These are phyloP conservation scores for Anseranas semipalmata DNA, from an alignment of 2,113 vertebrate genomes.

Conservation along the genomic window DNA sequence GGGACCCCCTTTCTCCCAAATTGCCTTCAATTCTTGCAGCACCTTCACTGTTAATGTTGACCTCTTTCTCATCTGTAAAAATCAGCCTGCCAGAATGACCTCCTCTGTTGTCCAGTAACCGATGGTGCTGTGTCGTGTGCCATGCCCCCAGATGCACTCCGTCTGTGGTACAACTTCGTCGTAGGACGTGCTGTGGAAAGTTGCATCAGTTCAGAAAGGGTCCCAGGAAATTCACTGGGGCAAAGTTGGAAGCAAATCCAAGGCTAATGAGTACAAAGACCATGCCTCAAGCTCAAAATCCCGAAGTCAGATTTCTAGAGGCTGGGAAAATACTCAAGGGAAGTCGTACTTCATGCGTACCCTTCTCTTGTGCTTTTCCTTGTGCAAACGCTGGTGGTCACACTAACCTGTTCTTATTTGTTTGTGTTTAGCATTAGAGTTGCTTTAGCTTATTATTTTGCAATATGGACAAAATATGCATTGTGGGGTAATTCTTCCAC, in stretches of 20 bases:
- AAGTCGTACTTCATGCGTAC: not conserved
- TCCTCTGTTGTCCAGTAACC: too few relatives aligned
- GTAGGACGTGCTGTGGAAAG: accelerated
- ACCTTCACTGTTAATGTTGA: not conserved
- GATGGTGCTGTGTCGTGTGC: not conserved
- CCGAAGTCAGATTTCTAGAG: not conserved
- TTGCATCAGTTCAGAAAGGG: not conserved
- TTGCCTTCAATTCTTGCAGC: not conserved
- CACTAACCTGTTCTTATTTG: not conserved
- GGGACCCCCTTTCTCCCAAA: not conserved
- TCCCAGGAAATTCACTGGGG: not conserved
- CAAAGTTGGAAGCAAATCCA: not conserved
- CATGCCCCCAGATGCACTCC: not conserved
- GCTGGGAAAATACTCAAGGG: not conserved
- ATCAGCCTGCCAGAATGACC: not conserved
- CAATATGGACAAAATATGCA: not conserved
- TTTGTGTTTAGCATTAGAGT: not conserved
- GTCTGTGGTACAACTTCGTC: not conserved
- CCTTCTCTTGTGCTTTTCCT: not conserved
- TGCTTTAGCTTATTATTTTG: not conserved
- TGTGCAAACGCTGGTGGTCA: not conserved
- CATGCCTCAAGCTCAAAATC: not conserved
- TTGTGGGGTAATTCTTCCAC: not conserved
- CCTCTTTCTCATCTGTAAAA: not conserved
- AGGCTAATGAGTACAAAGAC: not conserved